A percentile compares a stretch with the other conserved stretches of the same genome.
Conservation (phyloP, 35 echinoderm and acorn worm genomes). For the Heliocidaris erythrogramma region DNA sequence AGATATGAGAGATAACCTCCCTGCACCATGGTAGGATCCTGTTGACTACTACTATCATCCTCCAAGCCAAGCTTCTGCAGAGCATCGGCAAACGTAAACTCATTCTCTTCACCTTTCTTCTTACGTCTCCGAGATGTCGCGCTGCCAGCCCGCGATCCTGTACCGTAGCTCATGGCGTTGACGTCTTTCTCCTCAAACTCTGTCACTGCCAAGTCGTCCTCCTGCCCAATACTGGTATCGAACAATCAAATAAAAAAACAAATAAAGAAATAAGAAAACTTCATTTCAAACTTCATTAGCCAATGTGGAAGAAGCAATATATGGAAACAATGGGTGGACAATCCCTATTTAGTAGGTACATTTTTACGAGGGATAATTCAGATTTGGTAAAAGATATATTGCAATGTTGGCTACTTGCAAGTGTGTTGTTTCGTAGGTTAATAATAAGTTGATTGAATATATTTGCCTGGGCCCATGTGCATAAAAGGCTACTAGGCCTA, state of each 20-base stretch:
- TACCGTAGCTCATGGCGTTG: constrained; percentile 83
- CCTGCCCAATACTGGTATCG: constrained; percentile 52
- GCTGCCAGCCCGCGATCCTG: constrained; percentile 57
- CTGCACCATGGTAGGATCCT: constrained; percentile 92
- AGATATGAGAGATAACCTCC: constrained; percentile 91
- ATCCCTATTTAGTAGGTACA: background rate
- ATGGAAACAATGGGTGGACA: background rate
- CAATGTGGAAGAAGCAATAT: background rate
- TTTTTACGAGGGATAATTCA: no score
- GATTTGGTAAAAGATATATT: no score
- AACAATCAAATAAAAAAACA: background rate
- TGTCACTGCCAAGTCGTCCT: constrained; percentile 74
- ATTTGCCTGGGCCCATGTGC: no score
- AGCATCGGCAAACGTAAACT: constrained; percentile 77
- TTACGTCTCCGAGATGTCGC: constrained; percentile 38
- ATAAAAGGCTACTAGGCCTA: no score
- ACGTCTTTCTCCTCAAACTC: constrained; percentile 98
- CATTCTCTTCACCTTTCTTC: constrained; percentile 58
- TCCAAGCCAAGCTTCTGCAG: constrained; percentile 94
- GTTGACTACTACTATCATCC: constrained; percentile 79
- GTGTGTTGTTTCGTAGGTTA: background rate
- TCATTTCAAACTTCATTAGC: background rate
- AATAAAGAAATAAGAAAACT: background rate
- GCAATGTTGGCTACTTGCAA: no score
- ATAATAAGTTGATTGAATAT: background rate